Evolutionary conservation across 2,113 vertebrate genomes (phyloP).

Genomic region (Numida meleagris): DNA sequence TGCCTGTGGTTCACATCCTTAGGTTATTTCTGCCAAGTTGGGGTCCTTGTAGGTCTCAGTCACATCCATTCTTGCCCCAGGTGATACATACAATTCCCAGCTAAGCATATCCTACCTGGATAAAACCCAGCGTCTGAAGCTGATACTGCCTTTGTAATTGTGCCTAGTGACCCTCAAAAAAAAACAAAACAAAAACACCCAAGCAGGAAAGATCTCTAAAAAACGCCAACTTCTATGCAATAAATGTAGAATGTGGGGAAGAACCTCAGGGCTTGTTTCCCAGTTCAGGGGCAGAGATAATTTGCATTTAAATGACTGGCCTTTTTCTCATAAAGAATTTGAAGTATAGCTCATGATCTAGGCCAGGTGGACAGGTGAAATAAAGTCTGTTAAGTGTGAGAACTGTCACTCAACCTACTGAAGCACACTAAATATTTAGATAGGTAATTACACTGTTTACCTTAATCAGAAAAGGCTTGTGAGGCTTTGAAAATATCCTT

Average conservation of each 20-base stretch:
- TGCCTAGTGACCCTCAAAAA: background rate
- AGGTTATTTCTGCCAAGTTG: background rate
- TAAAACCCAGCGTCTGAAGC: background rate
- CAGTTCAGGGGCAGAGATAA: background rate
- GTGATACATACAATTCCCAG: background rate
- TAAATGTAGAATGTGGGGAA: background rate
- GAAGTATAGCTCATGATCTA: background rate
- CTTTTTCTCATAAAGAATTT: background rate
- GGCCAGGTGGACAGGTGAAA: background rate
- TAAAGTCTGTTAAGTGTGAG: background rate
- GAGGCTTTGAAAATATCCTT: background rate
- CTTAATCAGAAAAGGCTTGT: conserved; percentile 10
- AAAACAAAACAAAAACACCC: too few species aligned
- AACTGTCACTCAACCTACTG: background rate
- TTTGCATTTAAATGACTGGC: background rate
- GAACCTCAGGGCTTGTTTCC: background rate
- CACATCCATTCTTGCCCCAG: background rate
- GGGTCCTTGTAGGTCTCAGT: background rate
- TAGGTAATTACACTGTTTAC: conserved; percentile 43
- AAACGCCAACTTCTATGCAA: background rate
- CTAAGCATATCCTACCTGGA: background rate
- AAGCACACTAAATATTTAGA: conserved; percentile 26
- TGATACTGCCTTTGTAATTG: background rate
- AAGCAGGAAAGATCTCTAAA: background rate
- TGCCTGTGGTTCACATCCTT: background rate